These are phyloP conservation scores for Dicrostonyx torquatus DNA, from an alignment of 2,797 vertebrate genomes.

Conservation along the genomic window DNA sequence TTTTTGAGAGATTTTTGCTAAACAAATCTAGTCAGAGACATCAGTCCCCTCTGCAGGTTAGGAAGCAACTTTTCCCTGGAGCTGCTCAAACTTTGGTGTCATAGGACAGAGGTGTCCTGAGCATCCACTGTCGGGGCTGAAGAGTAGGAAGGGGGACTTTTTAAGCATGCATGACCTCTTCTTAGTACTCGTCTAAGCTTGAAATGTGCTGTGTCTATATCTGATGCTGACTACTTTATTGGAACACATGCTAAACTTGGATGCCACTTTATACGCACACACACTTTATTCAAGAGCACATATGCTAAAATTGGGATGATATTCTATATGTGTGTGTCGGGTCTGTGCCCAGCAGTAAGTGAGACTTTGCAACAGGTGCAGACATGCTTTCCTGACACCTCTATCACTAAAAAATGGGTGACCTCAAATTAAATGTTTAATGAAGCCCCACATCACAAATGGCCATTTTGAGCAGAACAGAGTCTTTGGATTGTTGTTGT, in stretches of 20 bases:
- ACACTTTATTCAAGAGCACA: constrained; percentile 26
- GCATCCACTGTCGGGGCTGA: not conserved
- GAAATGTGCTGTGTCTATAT: constrained; percentile 47
- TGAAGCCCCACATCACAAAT: constrained; percentile 36
- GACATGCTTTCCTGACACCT: constrained; percentile 46
- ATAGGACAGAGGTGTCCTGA: not conserved
- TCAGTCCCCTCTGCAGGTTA: constrained; percentile 14
- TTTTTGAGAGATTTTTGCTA: constrained; percentile 41
- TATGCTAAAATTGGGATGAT: constrained; percentile 63
- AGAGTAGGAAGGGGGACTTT: not conserved
- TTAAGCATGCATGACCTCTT: constrained; percentile 2
- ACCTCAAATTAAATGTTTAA: constrained; percentile 34
- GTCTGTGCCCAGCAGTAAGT: constrained; percentile 53
- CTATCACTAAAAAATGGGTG: constrained; percentile 52
- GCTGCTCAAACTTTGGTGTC: not conserved
- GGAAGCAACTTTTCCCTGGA: constrained; percentile 22
- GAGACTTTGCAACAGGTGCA: constrained; percentile 71
- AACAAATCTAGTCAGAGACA: constrained; percentile 21
- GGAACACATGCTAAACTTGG: constrained; percentile 61
- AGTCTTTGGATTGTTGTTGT: not conserved
- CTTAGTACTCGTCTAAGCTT: constrained; percentile 34
- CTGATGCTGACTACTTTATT: constrained; percentile 43
- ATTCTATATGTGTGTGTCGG: constrained; percentile 46
- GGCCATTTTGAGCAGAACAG: not conserved
- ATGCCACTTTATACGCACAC: constrained; percentile 59